Evolutionary conservation across 2,113 vertebrate species (phyloP), one percentile per base, ranked within the genome.

Genomic region (Eolophus roseicapilla): DNA sequence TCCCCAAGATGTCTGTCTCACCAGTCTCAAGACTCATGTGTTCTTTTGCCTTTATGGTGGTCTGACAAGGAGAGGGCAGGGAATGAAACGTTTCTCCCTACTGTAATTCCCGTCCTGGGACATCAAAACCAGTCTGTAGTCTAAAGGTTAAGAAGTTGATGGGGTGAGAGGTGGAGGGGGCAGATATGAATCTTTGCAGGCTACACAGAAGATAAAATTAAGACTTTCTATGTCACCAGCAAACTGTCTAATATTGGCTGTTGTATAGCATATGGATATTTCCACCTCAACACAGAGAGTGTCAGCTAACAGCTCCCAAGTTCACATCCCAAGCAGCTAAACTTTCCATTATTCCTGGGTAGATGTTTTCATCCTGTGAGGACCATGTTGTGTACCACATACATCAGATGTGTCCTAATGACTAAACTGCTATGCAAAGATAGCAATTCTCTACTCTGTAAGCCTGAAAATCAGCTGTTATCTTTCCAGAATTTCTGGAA

Each of bases 161-260:
- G 16, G n/a, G 5, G 19, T 59, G 2, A 1, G 1, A 4, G 4
- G 13, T 50, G 15, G 12, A 53, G 7, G 7, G 41, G 6, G 7
- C 4, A 65, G 10, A 25, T 62, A 24, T 3, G 5, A 76, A 80
- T 33, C 17, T 71, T 76, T 64, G 16, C 7, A 23, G 3, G 6
- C 31, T 41, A 29, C 7, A 53, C 2, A 10, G 23, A 74, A 88
- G 37, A 6, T n/a, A 69, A 60, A 90, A n/a, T 24, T 33, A 25
- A 27, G n/a, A 47, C 8, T 75, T 89, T 23, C 6, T 50, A 13
- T 33, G 19, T 41, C 37, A 57, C 29, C 6, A 5, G 31, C 19
- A 85, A 70, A 80, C 39, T 9, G 14, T 35, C 14, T 87, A 24
- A 47, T 67, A 57, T 17, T 83, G 55, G 5, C 11, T 75, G 13